phyloP scores from a whole-genome alignment of 2,797 vertebrate species.

The Enteromius anoplus region DNA sequence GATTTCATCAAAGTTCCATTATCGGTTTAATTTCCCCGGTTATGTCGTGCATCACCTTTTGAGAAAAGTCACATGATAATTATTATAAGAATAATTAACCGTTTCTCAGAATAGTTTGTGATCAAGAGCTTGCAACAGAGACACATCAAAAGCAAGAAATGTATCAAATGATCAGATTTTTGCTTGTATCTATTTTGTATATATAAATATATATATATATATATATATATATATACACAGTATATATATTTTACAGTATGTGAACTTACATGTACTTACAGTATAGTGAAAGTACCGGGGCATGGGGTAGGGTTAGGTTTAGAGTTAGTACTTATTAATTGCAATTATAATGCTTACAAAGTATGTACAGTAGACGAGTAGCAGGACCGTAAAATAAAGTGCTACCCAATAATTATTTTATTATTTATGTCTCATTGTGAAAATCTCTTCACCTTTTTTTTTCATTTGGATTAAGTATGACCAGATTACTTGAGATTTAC shows the following conservation, averaged over 20 bases:
- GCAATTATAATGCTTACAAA: no score
- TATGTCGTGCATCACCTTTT: not conserved
- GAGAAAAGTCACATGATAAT: conserved; percentile 18
- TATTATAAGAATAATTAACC: not conserved
- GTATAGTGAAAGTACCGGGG: no score
- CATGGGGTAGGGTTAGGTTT: no score
- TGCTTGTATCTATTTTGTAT: no score
- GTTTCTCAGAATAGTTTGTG: not conserved
- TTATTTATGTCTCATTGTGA: not conserved
- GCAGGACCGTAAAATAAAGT: no score
- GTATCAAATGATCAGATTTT: not conserved
- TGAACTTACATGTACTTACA: no score
- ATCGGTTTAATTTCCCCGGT: not conserved
- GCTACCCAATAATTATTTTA: not conserved
- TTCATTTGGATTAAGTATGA: not conserved
- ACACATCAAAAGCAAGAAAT: not conserved
- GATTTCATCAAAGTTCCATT: conserved; percentile 7
- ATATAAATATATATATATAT: no score
- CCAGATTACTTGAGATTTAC: not conserved
- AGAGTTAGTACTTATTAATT: no score
- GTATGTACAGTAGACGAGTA: no score
- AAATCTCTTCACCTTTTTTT: not conserved
- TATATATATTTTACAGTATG: no score
- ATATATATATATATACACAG: no score
- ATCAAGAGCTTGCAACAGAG: not conserved